Evolutionary conservation across 1,140 invertebrate species (phyloP), one percentile per base, ranked within the genome.

Genomic region (Aphaenogaster floridana): DNA sequence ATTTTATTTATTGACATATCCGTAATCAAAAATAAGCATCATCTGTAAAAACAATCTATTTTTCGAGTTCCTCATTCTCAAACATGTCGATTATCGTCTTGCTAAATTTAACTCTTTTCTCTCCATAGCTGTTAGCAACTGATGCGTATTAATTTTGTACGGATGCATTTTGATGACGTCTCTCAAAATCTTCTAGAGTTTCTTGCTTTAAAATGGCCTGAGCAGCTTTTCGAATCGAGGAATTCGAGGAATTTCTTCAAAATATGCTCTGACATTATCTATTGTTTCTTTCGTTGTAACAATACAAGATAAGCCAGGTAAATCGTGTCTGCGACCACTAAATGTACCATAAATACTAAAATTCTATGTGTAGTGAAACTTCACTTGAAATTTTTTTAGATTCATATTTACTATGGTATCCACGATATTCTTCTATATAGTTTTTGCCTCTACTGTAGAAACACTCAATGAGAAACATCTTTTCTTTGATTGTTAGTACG

Each of bases 141-240:
- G 71, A 74, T 74, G 28, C 34, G 28, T 74, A 39, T 28, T 39
- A 50, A 54, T 74, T 74, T 74, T 54, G 13, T 74, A 74, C 1
- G 28, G 28, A 54, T 74, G 50, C 21, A 57, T 4, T 34, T 74
- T 74, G 45, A 54, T 74, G 50, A 74, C 13, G 7, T 54, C 13
- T 74, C 8, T 74, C 50, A 36, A n/a, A 74, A 74, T 54, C 71
- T 74, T 74, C 54, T 36, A 68, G 15, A 66, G n/a, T 68, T 45
- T 68, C 64, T 68, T 17, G 42, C 39, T 68, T 74, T 8, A 39
- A 74, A 74, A 54, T 17, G 34, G 11, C 71, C 36, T 39, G 50
- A 74, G 28, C 50, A 74, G 71, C 71, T 74, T 54, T 54, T 13
- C 45, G 0, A 71, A 74, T 45, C 3, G 9, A 68, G n/a, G 8